Conservation (phyloP, 2,113 vertebrate species). For the Menura novaehollandiae region DNA sequence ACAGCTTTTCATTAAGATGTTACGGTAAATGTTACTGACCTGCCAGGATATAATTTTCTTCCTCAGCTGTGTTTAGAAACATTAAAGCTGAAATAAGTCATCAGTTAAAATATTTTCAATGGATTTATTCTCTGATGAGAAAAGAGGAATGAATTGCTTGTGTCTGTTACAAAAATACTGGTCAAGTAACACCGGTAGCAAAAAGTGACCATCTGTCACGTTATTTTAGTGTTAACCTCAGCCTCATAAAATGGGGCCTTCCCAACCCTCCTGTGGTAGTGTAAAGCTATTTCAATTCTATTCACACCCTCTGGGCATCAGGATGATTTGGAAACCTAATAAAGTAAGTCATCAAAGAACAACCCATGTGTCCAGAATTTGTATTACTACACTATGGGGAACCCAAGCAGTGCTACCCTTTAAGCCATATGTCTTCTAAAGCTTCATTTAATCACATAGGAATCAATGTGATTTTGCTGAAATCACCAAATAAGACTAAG, state of each 20-base stretch:
- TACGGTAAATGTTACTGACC: neutral
- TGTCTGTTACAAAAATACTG: neutral
- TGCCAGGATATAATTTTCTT: neutral
- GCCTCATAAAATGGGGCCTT: constrained; percentile 27
- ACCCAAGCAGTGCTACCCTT: neutral
- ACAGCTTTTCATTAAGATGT: neutral
- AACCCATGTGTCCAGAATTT: constrained; percentile 56
- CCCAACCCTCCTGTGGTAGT: constrained; percentile 20
- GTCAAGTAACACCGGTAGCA: neutral
- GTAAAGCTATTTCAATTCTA: constrained; percentile 63
- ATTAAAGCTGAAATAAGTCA: neutral
- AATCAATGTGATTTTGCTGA: constrained; percentile 47
- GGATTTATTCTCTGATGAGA: neutral
- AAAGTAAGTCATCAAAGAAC: constrained; percentile 64
- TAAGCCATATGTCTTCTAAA: constrained; percentile 51
- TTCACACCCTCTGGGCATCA: constrained; percentile 55
- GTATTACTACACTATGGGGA: constrained; percentile 43
- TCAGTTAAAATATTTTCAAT: neutral
- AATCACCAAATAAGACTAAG: neutral
- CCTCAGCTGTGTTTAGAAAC: neutral
- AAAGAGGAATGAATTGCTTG: neutral
- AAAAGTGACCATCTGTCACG: constrained; percentile 65
- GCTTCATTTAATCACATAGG: constrained; percentile 34
- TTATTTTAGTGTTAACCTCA: constrained; percentile 55
- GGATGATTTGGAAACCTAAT: constrained; percentile 66